A percentile compares a stretch with the other conserved stretches of the same genome.
phyloP scores from a whole-genome alignment of 2,113 vertebrate genomes.

The Pithys albifrons region DNA sequence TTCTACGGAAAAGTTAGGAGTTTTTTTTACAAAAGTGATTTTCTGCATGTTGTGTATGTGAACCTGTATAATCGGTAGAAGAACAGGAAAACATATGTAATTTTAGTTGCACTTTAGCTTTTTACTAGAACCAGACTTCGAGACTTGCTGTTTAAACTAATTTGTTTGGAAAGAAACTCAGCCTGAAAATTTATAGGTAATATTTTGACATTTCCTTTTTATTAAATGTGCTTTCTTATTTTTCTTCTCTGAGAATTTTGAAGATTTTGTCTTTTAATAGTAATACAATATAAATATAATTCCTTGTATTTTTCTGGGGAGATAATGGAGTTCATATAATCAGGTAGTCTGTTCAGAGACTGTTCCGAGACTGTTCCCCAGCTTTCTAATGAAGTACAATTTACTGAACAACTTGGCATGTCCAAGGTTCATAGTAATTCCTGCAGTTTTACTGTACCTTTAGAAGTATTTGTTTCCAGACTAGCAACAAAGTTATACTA shows the following conservation, averaged over 20 bases:
- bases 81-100: not conserved
- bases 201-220: not conserved
- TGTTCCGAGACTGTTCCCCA: not conserved
- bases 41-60: not conserved
- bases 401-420: not conserved
- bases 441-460: not conserved
- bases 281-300: not conserved
- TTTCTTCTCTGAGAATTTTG: not conserved
- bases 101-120: not conserved
- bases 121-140: not conserved
- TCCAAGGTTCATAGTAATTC: conserved; percentile 15
- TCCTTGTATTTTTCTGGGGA: not conserved
- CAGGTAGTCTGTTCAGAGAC: not conserved
- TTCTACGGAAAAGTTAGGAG: not conserved
- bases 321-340: not conserved
- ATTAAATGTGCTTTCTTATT: not conserved
- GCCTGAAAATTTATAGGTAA: not conserved
- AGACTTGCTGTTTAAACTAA: not conserved
- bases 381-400: not conserved
- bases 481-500: not conserved
- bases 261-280: not conserved
- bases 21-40: not conserved
- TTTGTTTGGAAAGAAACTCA: not conserved
- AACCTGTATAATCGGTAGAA: not conserved
- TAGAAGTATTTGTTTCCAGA: not conserved